These are phyloP conservation scores for Siniperca chuatsi DNA, from an alignment of 2,113 vertebrate genomes.

Conservation along the genomic window DNA sequence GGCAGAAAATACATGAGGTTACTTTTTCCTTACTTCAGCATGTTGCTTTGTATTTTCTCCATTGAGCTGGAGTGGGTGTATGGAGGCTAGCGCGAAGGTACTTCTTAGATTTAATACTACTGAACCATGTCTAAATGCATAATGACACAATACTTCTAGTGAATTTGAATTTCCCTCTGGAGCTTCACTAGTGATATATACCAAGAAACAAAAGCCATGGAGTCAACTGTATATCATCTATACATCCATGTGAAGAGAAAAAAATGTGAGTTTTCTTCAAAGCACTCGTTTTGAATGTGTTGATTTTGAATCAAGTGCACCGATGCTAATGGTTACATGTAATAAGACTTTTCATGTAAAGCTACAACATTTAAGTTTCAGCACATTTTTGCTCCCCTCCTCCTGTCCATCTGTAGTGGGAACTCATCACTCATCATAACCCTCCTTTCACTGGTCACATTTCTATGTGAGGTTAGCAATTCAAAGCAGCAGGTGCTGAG, in stretches of 20 bases:
- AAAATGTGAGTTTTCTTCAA: background rate
- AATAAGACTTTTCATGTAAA: background rate
- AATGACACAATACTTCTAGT: conserved; percentile 3
- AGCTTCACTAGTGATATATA: background rate
- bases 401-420: too few species aligned
- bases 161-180: conserved; percentile 8
- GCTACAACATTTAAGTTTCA: background rate
- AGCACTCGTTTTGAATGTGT: background rate
- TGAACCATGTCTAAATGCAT: conserved; percentile 8
- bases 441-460: background rate
- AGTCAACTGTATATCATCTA: background rate
- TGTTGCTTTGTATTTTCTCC: conserved; percentile 41
- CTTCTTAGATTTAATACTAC: background rate
- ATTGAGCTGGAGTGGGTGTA: conserved; percentile 6
- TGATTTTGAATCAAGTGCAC: too few species aligned
- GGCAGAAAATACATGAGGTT: conserved; percentile 35
- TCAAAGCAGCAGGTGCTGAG: background rate
- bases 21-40: conserved; percentile 45
- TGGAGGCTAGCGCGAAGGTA: background rate
- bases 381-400: background rate
- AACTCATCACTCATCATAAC: background rate
- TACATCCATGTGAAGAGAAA: conserved; percentile 7
- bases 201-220: conserved; percentile 2
- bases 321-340: background rate
- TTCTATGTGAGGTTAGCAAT: background rate